Base-by-base conservation (phyloP, 2,888 invertebrate genomes). In the Melangyna quadrimaculata region DNA sequence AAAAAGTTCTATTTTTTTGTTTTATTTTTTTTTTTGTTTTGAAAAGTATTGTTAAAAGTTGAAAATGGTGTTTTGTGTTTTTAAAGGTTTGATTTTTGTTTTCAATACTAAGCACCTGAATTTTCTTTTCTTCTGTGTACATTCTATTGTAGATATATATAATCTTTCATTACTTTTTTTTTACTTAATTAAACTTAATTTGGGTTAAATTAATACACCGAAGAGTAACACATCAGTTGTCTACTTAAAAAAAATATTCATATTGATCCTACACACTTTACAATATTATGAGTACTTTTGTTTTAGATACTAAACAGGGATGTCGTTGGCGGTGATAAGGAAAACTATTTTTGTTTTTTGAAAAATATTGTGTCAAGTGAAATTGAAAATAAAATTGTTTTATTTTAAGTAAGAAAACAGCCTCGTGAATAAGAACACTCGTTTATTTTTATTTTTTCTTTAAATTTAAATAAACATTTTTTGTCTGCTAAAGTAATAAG, bases 101-200 rank as follows among this genome's bases (percentile, higher is more conserved):
- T 67, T 79, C 75, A 79, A 77, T 84, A 84, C 79, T 79, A 84
- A 84, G 84, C 84, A 84, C 84, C 84, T 84, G 79, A 79, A 79
- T 72, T 84, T 72, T 67, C 67, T 72, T 84, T 72, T 67, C 67
- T 72, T 77, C 32, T 84, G 79, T 84, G 79, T 84, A 84, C 84
- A 75, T 35, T 79, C 79, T 84, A 84, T 67, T 75, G 78, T 83
- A 83, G 74, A 69, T 40, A 32, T 70, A 43, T n/a, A n/a, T n/a
- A n/a, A n/a, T 63, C 24, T 63, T 59, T 2, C 17, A 65, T 53
- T 24, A 22, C 24, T 51, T 43, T 67, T 29, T 37, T 40, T 55
- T 57, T 65, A n/a, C n/a, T n/a, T n/a, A n/a, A n/a, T 73, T 63
- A 32, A 81, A 77, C 71, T 71, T 57, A 81, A 81, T 71, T 75